Evolutionary conservation across 2,797 vertebrate species (phyloP).

Genomic region (Chaenodraco wilsoni): DNA sequence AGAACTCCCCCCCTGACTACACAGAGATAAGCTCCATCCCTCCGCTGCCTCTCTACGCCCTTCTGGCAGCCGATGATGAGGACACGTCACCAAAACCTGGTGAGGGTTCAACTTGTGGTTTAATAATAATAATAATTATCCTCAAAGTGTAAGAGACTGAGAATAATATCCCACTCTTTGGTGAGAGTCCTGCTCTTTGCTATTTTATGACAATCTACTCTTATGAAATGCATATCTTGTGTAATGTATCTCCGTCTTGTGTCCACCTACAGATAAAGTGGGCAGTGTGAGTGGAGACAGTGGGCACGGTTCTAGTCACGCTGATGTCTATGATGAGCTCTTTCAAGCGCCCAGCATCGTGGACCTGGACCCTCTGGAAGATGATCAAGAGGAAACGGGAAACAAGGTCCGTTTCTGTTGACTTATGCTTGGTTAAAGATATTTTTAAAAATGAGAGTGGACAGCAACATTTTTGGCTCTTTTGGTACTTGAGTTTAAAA

Average conservation of each 20-base stretch:
- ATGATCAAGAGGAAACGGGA: constrained; percentile 83
- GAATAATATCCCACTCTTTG: constrained; percentile 9
- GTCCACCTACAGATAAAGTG: constrained; percentile 79
- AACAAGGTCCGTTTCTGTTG: constrained; percentile 79
- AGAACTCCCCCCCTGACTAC: constrained; percentile 87
- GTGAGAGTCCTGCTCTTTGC: constrained; percentile 22
- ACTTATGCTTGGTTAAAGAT: not conserved
- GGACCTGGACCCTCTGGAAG: constrained; percentile 82
- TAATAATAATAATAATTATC: constrained; percentile 1
- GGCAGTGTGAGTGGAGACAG: constrained; percentile 83
- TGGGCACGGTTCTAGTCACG: constrained; percentile 80
- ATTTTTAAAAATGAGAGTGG: not conserved
- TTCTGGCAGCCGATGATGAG: constrained; percentile 94
- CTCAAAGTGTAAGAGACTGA: constrained; percentile 13
- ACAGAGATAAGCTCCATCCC: constrained; percentile 96
- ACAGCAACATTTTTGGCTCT: not conserved
- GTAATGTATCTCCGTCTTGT: constrained; percentile 32
- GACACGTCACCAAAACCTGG: constrained; percentile 84
- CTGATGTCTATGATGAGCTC: constrained; percentile 91
- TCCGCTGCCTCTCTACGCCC: constrained; percentile 93
- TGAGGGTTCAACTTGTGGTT: constrained; percentile 61
- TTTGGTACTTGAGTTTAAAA: constrained; percentile 2
- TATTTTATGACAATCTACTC: constrained; percentile 43
- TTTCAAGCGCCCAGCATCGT: constrained; percentile 84
- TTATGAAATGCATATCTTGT: constrained; percentile 31